Evolutionary conservation across 2,113 vertebrate genomes (phyloP).

Genomic region (Megaceryle torquata): DNA sequence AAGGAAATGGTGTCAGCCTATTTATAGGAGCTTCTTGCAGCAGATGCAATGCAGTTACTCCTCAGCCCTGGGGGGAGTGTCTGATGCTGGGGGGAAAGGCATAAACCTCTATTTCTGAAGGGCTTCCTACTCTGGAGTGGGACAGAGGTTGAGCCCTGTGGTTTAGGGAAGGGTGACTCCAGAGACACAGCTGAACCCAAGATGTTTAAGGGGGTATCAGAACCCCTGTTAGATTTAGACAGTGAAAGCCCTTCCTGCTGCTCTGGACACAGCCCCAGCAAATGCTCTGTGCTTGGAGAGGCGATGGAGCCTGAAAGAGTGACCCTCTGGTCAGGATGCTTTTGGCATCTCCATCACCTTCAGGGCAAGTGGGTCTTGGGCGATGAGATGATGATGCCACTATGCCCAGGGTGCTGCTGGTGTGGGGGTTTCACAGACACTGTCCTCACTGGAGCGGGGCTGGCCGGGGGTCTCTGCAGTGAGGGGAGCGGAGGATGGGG

Average conservation of each 20-base stretch:
- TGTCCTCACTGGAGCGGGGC: accelerated
- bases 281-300: accelerated
- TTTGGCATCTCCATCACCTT: neutral
- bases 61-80: neutral
- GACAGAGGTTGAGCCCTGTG: neutral
- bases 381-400: neutral
- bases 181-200: neutral
- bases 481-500: neutral
- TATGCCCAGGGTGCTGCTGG: accelerated
- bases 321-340: neutral
- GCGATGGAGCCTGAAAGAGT: accelerated
- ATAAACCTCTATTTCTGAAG: neutral
- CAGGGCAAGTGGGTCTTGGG: accelerated
- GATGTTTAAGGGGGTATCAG: neutral
- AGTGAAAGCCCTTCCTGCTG: neutral
- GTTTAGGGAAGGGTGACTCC: neutral
- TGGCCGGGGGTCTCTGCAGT: neutral
- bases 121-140: accelerated
- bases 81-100: neutral
- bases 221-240: neutral
- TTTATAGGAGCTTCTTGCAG: neutral
- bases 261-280: neutral
- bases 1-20: neutral
- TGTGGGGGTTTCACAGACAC: neutral
- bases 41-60: neutral